Percentiles rank a stretch among this genome's conserved stretches.
Conservation (phyloP, 2,113 vertebrate genomes). For the Peromyscus californicus region DNA sequence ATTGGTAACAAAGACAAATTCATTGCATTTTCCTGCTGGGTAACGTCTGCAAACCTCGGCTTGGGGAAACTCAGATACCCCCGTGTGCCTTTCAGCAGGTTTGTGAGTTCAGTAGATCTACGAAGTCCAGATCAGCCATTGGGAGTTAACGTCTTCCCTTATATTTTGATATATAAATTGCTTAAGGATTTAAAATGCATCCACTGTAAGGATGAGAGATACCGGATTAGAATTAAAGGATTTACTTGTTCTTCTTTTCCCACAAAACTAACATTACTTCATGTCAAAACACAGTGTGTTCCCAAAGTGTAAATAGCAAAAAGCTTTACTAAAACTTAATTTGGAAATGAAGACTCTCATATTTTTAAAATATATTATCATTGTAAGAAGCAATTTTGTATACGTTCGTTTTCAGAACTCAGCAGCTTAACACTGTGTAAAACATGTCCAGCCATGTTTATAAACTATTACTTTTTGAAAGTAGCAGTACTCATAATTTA, state of each 20-base stretch:
- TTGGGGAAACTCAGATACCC: not conserved
- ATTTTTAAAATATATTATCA: slow-evolving; percentile 75
- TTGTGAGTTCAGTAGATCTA: slow-evolving; percentile 17
- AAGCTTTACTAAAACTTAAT: slow-evolving; percentile 37
- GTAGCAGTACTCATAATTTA: not conserved
- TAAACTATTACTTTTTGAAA: slow-evolving; percentile 47
- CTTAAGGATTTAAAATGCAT: slow-evolving; percentile 66
- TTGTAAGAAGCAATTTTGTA: slow-evolving; percentile 34
- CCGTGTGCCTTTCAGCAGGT: not conserved
- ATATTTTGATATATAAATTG: slow-evolving; percentile 75
- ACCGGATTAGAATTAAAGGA: slow-evolving; percentile 75
- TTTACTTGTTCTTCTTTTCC: slow-evolving; percentile 72
- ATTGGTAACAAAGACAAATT: slow-evolving; percentile 53
- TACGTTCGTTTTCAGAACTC: slow-evolving; percentile 72
- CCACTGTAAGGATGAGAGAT: not conserved
- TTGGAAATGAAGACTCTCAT: slow-evolving; percentile 62
- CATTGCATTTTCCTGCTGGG: slow-evolving; percentile 23
- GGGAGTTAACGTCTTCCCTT: not conserved
- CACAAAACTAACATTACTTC: slow-evolving; percentile 71
- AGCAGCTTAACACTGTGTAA: slow-evolving; percentile 73
- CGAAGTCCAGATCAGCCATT: slow-evolving; percentile 58
- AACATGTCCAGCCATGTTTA: slow-evolving; percentile 70
- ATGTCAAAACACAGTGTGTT: slow-evolving; percentile 67
- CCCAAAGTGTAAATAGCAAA: slow-evolving; percentile 47
- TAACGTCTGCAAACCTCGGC: slow-evolving; percentile 53